These are phyloP conservation scores for Agrochola litura DNA, from an alignment of 2,888 invertebrate species.

Conservation along the genomic window DNA sequence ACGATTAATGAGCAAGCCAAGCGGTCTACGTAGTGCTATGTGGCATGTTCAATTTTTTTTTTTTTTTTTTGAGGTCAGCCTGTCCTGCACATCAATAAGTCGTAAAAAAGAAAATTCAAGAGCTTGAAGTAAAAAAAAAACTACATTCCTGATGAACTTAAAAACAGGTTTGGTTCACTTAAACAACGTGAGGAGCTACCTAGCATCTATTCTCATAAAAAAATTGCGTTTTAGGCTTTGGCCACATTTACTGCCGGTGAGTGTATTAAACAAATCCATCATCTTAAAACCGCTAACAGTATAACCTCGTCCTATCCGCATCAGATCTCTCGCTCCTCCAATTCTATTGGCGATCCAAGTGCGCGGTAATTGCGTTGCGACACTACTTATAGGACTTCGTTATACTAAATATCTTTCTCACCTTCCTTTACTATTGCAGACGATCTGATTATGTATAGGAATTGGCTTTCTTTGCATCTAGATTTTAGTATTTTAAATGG, in stretches of 20 bases:
- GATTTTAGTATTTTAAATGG: background rate
- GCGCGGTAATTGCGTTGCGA: slow-evolving; percentile 58
- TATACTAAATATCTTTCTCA: slow-evolving; percentile 48
- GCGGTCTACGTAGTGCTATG: no score
- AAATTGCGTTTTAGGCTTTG: no score
- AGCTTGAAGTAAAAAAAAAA: no score
- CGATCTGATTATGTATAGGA: slow-evolving; percentile 7
- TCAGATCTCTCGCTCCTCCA: slow-evolving; percentile 64
- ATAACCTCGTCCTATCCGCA: slow-evolving; percentile 28
- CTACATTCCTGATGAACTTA: no score
- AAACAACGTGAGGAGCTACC: no score
- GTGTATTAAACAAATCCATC: background rate
- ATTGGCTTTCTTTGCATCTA: slow-evolving; percentile 1
- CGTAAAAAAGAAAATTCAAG: no score
- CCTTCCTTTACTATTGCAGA: slow-evolving; percentile 7
- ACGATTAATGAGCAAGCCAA: no score
- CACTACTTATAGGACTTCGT: slow-evolving; percentile 44
- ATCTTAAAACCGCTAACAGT: slow-evolving; percentile 37
- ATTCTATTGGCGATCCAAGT: slow-evolving; percentile 72
- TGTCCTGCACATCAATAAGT: no score
- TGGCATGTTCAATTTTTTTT: no score
- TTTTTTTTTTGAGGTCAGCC: no score
- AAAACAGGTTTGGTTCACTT: no score
- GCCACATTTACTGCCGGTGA: background rate
- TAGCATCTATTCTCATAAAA: no score